A percentile compares a stretch with the other conserved stretches of the same genome.
These are phyloP conservation scores for Apis cerana DNA, from an alignment of 1,140 invertebrate species.

Conservation along the genomic window DNA sequence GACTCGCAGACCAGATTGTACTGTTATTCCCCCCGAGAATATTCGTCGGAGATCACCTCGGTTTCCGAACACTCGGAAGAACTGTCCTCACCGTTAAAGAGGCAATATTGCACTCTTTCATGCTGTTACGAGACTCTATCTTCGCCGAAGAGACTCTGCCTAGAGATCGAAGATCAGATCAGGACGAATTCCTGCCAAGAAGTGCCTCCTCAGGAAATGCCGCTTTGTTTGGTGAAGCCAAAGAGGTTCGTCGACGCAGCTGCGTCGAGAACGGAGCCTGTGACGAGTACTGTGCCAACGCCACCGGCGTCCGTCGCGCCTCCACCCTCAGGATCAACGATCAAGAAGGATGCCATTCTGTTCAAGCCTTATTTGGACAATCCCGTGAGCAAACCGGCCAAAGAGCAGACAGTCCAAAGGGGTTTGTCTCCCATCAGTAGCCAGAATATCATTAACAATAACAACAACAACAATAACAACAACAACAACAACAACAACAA, in stretches of 20 bases:
- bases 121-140: conserved; percentile 65
- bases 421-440: conserved; percentile 54
- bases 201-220: conserved; percentile 73
- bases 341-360: conserved; percentile 79
- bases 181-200: conserved; percentile 42
- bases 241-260: conserved; percentile 59
- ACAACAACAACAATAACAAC: conserved; percentile 72
- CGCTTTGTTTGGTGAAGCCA: conserved; percentile 78
- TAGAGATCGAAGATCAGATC: conserved; percentile 37
- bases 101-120: conserved; percentile 56
- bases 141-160: conserved; percentile 64
- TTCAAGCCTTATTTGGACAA: conserved; percentile 87
- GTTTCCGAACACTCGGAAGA: conserved; percentile 47
- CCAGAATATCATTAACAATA: conserved; percentile 67
- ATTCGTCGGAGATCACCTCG: conserved; percentile 35
- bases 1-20: conserved; percentile 56
- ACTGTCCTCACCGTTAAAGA: conserved; percentile 59
- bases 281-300: conserved; percentile 78
- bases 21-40: conserved; percentile 70
- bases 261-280: conserved; percentile 65
- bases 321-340: conserved; percentile 58
- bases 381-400: conserved; percentile 75
- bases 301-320: conserved; percentile 71
- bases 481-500: conserved; percentile 74
- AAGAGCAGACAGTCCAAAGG: conserved; percentile 43